Evolutionary conservation across 2,113 vertebrate genomes (phyloP).

Genomic region (Lycocorax pyrrhopterus): DNA sequence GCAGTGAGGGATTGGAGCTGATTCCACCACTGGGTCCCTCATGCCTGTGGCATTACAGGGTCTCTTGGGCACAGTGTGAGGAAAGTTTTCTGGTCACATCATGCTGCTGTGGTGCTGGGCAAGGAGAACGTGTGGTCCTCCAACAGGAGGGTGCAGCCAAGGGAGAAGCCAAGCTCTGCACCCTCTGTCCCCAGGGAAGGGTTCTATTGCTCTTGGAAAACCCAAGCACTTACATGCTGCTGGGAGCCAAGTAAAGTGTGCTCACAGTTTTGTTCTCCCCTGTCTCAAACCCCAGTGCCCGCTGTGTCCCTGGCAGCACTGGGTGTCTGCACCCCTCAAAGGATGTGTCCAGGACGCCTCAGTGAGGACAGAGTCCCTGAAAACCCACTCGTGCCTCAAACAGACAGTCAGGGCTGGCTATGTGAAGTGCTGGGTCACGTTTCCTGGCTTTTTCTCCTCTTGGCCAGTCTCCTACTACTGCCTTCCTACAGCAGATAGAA

Average conservation of each 20-base stretch:
- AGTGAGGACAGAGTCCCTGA: background rate
- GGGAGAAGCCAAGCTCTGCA: background rate
- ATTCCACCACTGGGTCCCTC: background rate
- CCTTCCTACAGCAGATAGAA: accelerated
- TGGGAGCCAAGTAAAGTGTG: background rate
- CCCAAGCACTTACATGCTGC: background rate
- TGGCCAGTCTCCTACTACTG: background rate
- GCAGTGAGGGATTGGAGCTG: background rate
- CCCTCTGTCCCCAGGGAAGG: background rate
- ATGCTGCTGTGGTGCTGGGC: background rate
- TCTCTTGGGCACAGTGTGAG: background rate
- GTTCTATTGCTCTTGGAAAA: background rate
- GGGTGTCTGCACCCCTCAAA: background rate
- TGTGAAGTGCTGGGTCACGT: background rate
- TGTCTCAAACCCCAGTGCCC: background rate
- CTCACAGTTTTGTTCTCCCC: background rate
- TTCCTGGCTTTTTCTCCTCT: background rate
- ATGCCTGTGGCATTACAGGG: background rate
- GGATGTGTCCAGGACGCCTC: accelerated
- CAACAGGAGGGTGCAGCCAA: background rate
- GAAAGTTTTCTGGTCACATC: background rate
- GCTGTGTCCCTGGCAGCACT: background rate
- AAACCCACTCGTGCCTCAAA: background rate
- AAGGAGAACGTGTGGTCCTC: background rate
- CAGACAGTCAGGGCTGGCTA: background rate